Evolutionary conservation across 2,113 vertebrate genomes (phyloP).

Genomic region (Leptobrachium leishanense): DNA sequence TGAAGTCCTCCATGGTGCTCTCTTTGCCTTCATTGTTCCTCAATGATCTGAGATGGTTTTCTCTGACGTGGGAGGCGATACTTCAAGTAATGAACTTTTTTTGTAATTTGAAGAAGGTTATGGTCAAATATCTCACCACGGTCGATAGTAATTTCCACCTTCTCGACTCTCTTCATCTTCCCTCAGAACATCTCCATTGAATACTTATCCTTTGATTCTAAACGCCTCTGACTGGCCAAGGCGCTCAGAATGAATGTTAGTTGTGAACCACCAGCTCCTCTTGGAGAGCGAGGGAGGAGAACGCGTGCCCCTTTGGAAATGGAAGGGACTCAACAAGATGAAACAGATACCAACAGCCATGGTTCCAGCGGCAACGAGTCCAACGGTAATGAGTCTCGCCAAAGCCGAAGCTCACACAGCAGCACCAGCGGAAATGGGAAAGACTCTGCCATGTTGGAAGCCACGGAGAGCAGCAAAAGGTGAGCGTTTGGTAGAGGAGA

Average conservation of each 20-base stretch:
- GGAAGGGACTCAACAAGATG: constrained; percentile 66
- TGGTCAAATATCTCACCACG: too few relatives aligned
- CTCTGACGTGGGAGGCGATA: too few relatives aligned
- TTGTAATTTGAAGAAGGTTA: too few relatives aligned
- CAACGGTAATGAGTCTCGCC: constrained; percentile 73
- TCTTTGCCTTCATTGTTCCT: too few relatives aligned
- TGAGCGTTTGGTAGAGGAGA: constrained; percentile 39
- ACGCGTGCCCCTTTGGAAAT: constrained; percentile 51
- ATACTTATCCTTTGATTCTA: background rate
- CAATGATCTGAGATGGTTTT: too few relatives aligned
- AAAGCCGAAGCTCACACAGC: constrained; percentile 75
- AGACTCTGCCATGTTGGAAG: constrained; percentile 82
- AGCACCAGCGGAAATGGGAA: constrained; percentile 80
- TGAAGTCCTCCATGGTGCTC: too few relatives aligned
- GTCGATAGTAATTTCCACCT: too few relatives aligned
- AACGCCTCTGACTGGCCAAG: background rate
- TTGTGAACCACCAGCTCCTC: constrained; percentile 13
- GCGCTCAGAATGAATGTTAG: constrained; percentile 22
- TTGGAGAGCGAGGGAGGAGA: constrained; percentile 5
- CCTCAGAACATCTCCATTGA: constrained; percentile 17
- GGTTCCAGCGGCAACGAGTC: constrained; percentile 86
- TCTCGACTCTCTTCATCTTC: background rate
- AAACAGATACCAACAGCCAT: constrained; percentile 75
- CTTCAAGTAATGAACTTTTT: too few relatives aligned
- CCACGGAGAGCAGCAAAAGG: constrained; percentile 86